Percentiles rank a stretch among this genome's conserved stretches.
These are phyloP conservation scores for Acinonyx jubatus DNA, from an alignment of 2,113 vertebrate genomes.

Conservation along the genomic window DNA sequence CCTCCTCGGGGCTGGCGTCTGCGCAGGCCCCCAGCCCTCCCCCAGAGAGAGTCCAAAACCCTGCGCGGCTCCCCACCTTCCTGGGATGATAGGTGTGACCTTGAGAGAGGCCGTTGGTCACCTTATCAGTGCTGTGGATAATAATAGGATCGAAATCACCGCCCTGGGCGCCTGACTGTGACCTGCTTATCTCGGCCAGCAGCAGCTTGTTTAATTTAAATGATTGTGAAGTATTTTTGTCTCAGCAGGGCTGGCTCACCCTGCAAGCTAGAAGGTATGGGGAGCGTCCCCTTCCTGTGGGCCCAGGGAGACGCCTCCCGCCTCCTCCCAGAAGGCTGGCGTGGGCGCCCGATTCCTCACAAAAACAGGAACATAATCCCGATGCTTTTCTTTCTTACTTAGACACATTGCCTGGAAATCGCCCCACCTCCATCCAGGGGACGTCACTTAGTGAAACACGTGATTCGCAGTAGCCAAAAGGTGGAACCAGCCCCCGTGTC, in stretches of 20 bases:
- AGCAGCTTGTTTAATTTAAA: neutral
- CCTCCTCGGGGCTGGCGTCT: neutral
- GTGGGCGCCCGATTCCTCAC: neutral
- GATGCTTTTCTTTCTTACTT: rapidly evolving
- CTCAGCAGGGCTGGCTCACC: neutral
- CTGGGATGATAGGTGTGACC: neutral
- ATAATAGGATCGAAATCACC: conserved; percentile 59
- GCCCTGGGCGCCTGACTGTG: neutral
- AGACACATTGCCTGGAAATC: rapidly evolving
- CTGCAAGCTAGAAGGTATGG: neutral
- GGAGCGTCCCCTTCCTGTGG: rapidly evolving
- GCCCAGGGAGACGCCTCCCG: rapidly evolving
- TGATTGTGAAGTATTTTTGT: conserved; percentile 29
- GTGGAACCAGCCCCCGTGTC: rapidly evolving
- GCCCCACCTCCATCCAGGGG: rapidly evolving
- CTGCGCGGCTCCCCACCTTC: neutral
- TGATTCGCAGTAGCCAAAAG: neutral
- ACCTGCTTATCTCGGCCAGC: conserved; percentile 29
- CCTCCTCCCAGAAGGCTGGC: neutral
- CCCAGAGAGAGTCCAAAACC: neutral
- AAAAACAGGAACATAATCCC: rapidly evolving
- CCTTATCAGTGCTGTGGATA: conserved; percentile 29
- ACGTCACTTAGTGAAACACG: neutral
- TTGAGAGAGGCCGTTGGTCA: neutral
- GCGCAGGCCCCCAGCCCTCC: too few relatives aligned